Conservation (phyloP, 2,888 invertebrate genomes). For the Rotaria macrura region DNA sequence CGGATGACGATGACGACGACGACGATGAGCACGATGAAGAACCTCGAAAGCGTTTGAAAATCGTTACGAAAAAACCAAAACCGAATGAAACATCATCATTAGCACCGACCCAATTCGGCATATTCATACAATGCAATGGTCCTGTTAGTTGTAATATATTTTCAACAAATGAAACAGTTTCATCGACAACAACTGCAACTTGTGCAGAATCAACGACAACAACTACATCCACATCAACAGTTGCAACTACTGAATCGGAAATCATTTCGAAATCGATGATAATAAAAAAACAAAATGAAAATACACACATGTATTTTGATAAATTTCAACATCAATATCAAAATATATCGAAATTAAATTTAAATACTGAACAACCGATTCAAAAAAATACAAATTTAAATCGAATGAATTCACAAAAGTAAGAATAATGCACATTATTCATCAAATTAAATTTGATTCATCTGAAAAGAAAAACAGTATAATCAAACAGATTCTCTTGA, state of each 20-base stretch:
- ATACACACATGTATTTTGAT: neutral
- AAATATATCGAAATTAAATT: neutral
- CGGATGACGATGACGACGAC: neutral
- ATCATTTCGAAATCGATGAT: neutral
- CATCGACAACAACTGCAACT: neutral
- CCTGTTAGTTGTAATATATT: conserved; percentile 4
- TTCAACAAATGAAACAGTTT: neutral
- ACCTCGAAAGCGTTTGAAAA: neutral
- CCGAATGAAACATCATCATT: neutral
- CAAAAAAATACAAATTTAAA: neutral
- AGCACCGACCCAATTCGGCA: neutral
- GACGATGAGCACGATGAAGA: neutral
- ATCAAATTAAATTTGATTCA: neutral
- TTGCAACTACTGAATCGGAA: neutral
- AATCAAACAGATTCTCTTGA: too few species aligned
- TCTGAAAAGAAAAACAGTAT: too few species aligned
- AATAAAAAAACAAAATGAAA: neutral
- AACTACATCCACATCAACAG: neutral
- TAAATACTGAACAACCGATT: neutral
- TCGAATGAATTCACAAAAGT: neutral
- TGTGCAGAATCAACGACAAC: neutral
- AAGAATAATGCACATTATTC: neutral
- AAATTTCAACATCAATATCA: neutral
- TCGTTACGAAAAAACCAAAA: neutral
- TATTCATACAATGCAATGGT: neutral